These are phyloP conservation scores for Stenotaenia linearis DNA, from an alignment of 2,888 invertebrate species.

Conservation along the genomic window DNA sequence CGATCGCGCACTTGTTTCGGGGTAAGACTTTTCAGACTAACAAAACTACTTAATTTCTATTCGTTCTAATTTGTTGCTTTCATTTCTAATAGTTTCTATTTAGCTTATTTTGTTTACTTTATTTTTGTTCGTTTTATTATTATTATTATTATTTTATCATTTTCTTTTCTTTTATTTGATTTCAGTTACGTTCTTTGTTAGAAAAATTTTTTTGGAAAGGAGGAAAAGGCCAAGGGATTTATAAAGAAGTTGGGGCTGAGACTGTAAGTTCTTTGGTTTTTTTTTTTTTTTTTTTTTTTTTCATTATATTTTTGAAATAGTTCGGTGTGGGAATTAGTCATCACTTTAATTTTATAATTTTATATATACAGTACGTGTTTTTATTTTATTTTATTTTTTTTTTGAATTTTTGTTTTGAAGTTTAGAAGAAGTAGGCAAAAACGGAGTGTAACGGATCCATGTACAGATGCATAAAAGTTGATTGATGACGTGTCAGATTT, in stretches of 20 bases:
- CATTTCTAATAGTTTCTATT: constrained; percentile 3
- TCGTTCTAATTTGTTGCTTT: constrained; percentile 3
- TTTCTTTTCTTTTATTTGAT: constrained; percentile 27
- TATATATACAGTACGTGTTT: neutral
- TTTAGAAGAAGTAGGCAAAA: neutral
- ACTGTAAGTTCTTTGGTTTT: constrained; percentile 33
- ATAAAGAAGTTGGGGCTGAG: constrained; percentile 27
- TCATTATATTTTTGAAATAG: neutral
- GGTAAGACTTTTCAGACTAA: neutral
- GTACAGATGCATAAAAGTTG: constrained; percentile 9
- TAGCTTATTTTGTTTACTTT: constrained; percentile 28
- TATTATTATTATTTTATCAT: constrained; percentile 29
- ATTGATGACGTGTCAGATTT: neutral
- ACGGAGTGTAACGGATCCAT: neutral
- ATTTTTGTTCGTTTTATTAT: no score
- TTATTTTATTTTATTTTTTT: neutral
- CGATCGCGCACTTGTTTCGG: neutral
- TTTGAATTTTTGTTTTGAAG: neutral
- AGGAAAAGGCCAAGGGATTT: constrained; percentile 29
- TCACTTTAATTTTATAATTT: neutral
- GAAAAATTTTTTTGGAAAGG: constrained; percentile 35
- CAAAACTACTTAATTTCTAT: neutral
- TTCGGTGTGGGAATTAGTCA: neutral
- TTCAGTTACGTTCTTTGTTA: constrained; percentile 34
- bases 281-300: neutral